Evolutionary conservation across 2,888 invertebrate genomes (phyloP), one percentile per base, ranked within the genome.

Genomic region (Cosmopolites sordidus): DNA sequence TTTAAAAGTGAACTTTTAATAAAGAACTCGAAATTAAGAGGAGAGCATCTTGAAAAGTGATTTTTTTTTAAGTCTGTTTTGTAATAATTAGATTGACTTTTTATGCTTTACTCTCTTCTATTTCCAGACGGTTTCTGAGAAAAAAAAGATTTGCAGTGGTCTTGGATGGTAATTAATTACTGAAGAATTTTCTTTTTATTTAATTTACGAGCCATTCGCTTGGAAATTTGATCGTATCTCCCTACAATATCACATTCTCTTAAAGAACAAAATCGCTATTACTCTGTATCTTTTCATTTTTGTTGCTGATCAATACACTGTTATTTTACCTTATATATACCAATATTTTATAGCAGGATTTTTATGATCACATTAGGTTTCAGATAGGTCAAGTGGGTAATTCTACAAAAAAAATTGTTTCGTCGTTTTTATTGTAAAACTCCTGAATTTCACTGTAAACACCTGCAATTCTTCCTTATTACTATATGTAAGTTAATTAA

Each of bases 1-100:
- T 48, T 48, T 42, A 48, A 48, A 48, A 33, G 33, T 48, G 48
- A 42, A 48, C 41, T 48, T 42, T 48, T 48, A 48, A 33, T 41
- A 33, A 48, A 48, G 22, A 48, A 18, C 33, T 40, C 15, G 14
- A 41, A 41, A 42, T 48, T 48, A 48, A 48, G 29, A 29, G 30
- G 40, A 5, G 17, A 18, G 33, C 30, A 30, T 17, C 43, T 49
- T 49, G 17, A 43, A 38, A 44, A 43, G 44, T 17, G 38, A 44
- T 44, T 43, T 43, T 40, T 39, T 37, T 16, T 43, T 43, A 44
- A 38, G 8, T 15, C 39, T 37, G 38, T 50, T 50, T 50, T 43
- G 12, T 29, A 22, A 49, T 49, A 49, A 49, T 49, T 43, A 43
- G 15, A 30, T 43, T 49, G 49, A 38, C 37, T 50, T 43, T 39